Evolutionary conservation across 2,113 vertebrate genomes (phyloP).

Genomic region (Phrynosoma platyrhinos): DNA sequence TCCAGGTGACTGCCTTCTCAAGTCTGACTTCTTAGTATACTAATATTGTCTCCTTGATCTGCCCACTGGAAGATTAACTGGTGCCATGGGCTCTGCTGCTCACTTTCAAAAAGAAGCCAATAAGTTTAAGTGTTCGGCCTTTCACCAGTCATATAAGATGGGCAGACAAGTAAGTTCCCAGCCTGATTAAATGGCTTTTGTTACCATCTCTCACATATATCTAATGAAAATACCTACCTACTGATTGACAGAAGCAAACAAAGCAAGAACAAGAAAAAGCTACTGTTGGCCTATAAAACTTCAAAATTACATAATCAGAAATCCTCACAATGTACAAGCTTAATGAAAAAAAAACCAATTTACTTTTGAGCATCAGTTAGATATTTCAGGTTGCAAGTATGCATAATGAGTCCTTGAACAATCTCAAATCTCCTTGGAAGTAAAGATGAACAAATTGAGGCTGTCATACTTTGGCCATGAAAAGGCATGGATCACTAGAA

Average conservation of each 20-base stretch:
- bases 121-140: rapidly evolving
- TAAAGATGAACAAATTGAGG: too few species aligned
- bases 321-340: neutral
- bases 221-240: neutral
- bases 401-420: too few species aligned
- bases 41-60: constrained; percentile 10
- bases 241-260: neutral
- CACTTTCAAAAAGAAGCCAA: neutral
- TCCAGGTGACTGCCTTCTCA: constrained; percentile 11
- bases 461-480: too few species aligned
- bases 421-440: too few species aligned
- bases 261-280: neutral
- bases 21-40: neutral
- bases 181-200: neutral
- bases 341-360: neutral
- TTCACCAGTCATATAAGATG: neutral
- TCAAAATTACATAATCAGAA: neutral
- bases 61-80: constrained; percentile 40
- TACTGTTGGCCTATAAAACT: neutral
- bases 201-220: neutral
- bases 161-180: neutral
- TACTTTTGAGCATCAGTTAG: neutral
- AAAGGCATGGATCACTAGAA: too few species aligned
- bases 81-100: neutral
- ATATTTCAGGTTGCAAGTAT: neutral